Evolutionary conservation across 30 jellyfish, hydroid and myxozoan species (phyloP), one percentile per base, ranked within the genome.

Genomic region (Hydractinia echinata): DNA sequence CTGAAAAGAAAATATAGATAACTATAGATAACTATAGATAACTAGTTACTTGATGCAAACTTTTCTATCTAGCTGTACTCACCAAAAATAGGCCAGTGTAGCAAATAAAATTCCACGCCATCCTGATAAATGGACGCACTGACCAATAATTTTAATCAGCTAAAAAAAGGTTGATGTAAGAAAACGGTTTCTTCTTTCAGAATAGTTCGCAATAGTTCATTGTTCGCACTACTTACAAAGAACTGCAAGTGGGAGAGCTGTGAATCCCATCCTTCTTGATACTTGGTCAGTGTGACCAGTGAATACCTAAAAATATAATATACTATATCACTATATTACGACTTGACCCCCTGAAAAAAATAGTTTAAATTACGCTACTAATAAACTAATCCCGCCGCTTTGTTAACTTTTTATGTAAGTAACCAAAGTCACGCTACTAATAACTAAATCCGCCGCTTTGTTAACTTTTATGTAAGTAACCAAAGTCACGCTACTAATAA

Each of bases 281-380:
- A 92, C 95, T 79, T 86, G 96, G 58, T 92, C 98, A 3, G 96
- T 86, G 84, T 92, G 98, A 9, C 98, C 98, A 61, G 96, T 92
- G 55, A 84, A 92, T 8, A 86, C 93, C 98, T 92, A 48, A 10
- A 30, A 55, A 20, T 51, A 83, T 21, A 4, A 66, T 13, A 81
- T 39, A 48, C n/a, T 30, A 30, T 30, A 2, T 30, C 44, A 30
- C 44, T 30, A 30, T 30, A 30, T 30, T 30, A 30, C 44, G 44
- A 30, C 44, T 30, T 30, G 44, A 30, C 44, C 44, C 44, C 44
- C 44, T 30, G 44, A 30, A 30, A 30, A 30, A 30, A 30, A 30
- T 30, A 0, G 44, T 30, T 30, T 30, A 30, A 30, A 30, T 30
- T 2, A 30, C 44, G n/a, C n/a, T n/a, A 30, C 44, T 30, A 30